Conservation (phyloP, 37 sponge, comb jelly and placozoan species). For the Geodia barretti region DNA sequence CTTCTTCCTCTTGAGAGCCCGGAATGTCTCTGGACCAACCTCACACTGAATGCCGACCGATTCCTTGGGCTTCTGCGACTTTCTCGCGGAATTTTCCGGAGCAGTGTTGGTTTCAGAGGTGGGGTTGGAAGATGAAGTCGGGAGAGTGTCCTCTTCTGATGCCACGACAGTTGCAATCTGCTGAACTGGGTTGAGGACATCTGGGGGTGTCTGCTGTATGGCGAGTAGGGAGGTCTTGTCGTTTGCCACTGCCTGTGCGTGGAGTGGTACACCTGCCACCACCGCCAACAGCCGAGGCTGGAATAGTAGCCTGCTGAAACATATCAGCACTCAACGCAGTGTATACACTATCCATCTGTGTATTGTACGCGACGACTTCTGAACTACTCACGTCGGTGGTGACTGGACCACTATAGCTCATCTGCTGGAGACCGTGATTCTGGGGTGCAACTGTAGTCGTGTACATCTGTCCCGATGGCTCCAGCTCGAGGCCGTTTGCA, state of each 20-base stretch:
- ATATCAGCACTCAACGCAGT: neutral
- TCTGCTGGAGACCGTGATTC: neutral
- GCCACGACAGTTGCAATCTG: neutral
- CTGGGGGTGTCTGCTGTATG: too few species aligned
- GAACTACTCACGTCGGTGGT: neutral
- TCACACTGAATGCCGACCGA: conserved; percentile 65
- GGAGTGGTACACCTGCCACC: too few species aligned
- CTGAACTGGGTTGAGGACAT: too few species aligned
- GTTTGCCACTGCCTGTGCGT: neutral
- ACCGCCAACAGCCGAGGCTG: too few species aligned
- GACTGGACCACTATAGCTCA: neutral
- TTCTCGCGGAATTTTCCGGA: too few species aligned
- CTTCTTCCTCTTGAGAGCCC: conserved; percentile 51
- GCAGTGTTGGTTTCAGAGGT: too few species aligned
- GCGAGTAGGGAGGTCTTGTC: neutral
- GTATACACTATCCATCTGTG: neutral
- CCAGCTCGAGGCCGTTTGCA: neutral
- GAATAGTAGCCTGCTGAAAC: neutral
- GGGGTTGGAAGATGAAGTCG: too few species aligned
- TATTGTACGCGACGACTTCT: neutral
- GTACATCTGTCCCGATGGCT: neutral
- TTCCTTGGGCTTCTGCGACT: neutral
- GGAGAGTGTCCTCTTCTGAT: too few species aligned
- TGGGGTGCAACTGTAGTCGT: neutral
- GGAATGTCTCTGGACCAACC: conserved; percentile 58